Conservation (phyloP, 64 coral and sea anemone genomes). For the Pocillopora verrucosa region DNA sequence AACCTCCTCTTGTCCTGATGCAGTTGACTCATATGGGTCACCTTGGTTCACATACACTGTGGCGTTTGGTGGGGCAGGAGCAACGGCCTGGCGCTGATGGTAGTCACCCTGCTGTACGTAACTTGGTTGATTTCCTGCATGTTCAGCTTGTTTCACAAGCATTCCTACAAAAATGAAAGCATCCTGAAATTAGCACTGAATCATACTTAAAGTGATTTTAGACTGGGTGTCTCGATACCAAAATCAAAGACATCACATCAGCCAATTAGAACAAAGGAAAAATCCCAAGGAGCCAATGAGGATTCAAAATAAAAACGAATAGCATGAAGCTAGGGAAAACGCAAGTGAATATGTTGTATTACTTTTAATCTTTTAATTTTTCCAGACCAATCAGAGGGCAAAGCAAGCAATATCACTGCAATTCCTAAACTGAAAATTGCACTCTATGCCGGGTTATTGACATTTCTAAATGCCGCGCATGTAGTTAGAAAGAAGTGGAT, state of each 20-base stretch:
- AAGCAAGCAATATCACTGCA: no score
- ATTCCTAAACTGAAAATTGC: slow-evolving; percentile 2
- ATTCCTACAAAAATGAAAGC: neutral
- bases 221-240: no score
- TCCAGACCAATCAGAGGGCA: no score
- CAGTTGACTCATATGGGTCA: slow-evolving; percentile 8
- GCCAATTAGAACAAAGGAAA: no score
- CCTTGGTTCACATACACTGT: slow-evolving; percentile 16
- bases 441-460: neutral
- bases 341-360: no score
- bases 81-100: neutral
- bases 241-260: no score
- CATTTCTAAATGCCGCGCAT: neutral
- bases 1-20: slow-evolving; percentile 19
- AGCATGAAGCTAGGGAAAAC: no score
- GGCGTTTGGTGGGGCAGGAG: neutral
- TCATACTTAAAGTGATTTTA: no score
- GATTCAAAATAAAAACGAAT: no score
- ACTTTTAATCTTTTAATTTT: no score
- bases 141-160: slow-evolving; percentile 16
- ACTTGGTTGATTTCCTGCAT: slow-evolving; percentile 14
- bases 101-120: slow-evolving; percentile 18
- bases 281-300: no score
- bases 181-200: neutral
- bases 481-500: no score